Conservation (phyloP, 2,797 vertebrate species). For the Poecilia velifera region DNA sequence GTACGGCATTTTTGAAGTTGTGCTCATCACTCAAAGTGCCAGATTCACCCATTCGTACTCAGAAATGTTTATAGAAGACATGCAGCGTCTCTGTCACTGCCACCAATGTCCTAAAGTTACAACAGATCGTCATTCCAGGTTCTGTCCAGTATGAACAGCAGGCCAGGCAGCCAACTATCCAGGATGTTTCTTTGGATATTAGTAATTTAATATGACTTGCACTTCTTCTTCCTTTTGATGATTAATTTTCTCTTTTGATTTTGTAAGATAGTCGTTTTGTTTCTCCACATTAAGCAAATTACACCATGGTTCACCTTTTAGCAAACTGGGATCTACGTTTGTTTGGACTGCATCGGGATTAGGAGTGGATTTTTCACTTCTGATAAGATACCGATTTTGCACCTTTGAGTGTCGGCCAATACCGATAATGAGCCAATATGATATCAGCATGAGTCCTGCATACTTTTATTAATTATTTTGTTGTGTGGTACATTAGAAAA, state of each 20-base stretch:
- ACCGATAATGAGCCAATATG: too few species aligned
- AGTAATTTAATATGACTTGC: not conserved
- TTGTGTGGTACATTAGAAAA: too few species aligned
- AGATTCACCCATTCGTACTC: too few species aligned
- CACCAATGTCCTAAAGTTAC: not conserved
- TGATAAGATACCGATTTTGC: too few species aligned
- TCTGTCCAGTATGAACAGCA: not conserved
- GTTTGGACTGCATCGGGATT: not conserved
- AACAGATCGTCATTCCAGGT: not conserved
- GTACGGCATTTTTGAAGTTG: not conserved
- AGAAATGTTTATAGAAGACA: too few species aligned
- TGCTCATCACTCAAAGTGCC: not conserved
- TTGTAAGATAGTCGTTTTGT: not conserved
- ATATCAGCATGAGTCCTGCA: too few species aligned
- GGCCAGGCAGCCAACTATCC: not conserved
- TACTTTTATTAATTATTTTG: too few species aligned
- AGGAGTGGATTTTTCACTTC: too few species aligned
- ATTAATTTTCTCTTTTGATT: not conserved
- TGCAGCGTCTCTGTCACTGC: not conserved
- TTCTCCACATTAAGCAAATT: not conserved
- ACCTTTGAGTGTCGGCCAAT: too few species aligned
- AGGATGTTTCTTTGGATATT: not conserved
- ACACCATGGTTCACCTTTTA: not conserved
- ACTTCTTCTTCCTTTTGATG: not conserved
- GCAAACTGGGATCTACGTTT: not conserved